Percentiles rank a stretch among this genome's conserved stretches.
These are phyloP conservation scores for Apis laboriosa DNA, from an alignment of 1,140 invertebrate genomes.

Conservation along the genomic window DNA sequence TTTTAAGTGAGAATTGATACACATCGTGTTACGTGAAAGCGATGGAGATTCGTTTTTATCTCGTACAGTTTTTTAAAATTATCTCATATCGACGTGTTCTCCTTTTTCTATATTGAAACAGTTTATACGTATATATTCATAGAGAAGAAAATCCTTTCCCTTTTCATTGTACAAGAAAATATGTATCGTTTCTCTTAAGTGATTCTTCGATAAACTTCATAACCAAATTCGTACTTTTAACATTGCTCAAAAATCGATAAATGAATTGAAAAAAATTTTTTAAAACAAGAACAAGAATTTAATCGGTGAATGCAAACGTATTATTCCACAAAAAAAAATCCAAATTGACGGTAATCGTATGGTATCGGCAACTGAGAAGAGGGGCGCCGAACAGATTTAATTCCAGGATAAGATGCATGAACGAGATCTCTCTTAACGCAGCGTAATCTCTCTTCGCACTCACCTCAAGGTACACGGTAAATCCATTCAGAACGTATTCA, in stretches of 20 bases:
- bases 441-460: constrained; percentile 19
- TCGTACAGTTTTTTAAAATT: too few relatives aligned
- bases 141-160: too few relatives aligned
- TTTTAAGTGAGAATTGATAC: constrained; percentile 8
- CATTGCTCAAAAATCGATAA: too few relatives aligned
- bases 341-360: background rate
- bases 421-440: background rate
- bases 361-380: background rate
- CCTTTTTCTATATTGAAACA: too few relatives aligned
- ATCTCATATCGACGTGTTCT: background rate
- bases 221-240: background rate
- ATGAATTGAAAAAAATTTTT: too few relatives aligned
- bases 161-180: too few relatives aligned
- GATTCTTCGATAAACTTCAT: too few relatives aligned
- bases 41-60: background rate
- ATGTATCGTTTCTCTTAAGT: too few relatives aligned
- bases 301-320: too few relatives aligned
- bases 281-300: too few relatives aligned
- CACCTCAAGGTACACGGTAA: background rate
- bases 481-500: constrained; percentile 23
- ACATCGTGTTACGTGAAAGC: background rate
- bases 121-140: too few relatives aligned
- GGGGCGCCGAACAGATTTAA: background rate
- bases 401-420: background rate
- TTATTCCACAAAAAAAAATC: background rate